phyloP scores from a whole-genome alignment of 2,888 invertebrate species.

The Dicranocentrus wangi region DNA sequence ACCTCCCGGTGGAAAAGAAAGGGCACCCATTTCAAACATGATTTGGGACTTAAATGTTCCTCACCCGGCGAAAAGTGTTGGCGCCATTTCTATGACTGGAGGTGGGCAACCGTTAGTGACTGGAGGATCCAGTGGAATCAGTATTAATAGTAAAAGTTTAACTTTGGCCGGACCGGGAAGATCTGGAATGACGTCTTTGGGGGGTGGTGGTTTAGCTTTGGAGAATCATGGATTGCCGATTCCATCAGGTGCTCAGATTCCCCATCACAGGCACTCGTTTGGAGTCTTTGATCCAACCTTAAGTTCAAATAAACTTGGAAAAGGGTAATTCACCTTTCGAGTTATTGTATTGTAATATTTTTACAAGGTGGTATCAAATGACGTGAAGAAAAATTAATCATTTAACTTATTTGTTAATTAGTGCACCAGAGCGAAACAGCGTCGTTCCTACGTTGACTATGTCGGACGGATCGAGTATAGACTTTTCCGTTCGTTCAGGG shows the following conservation, averaged over 20 bases:
- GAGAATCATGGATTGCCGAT: slow-evolving; percentile 62
- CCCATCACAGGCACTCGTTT: slow-evolving; percentile 70
- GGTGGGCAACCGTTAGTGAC: slow-evolving; percentile 21
- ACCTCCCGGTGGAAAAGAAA: slow-evolving; percentile 66
- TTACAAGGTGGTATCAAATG: no score
- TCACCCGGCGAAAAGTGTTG: slow-evolving; percentile 71
- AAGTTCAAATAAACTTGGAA: slow-evolving; percentile 67
- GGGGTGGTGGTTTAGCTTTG: slow-evolving; percentile 47
- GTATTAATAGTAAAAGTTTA: slow-evolving; percentile 64
- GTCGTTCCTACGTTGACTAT: slow-evolving; percentile 72
- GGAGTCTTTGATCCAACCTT: slow-evolving; percentile 71
- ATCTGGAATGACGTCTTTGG: slow-evolving; percentile 40
- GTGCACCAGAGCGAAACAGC: slow-evolving; percentile 70
- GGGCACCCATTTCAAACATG: slow-evolving; percentile 68
- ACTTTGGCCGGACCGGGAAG: slow-evolving; percentile 63
- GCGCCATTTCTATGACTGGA: slow-evolving; percentile 64
- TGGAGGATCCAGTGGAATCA: slow-evolving; percentile 36
- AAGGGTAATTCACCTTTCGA: slow-evolving; percentile 63
- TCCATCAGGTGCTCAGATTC: slow-evolving; percentile 37
- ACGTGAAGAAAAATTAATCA: no score
- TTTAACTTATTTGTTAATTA: slow-evolving; percentile 25
- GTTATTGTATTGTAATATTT: not conserved
- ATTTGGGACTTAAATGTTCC: slow-evolving; percentile 68
- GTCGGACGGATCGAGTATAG: slow-evolving; percentile 75
- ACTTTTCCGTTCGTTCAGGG: slow-evolving; percentile 78